Conservation (phyloP, 2,113 vertebrate species). For the Hystrix brachyura region DNA sequence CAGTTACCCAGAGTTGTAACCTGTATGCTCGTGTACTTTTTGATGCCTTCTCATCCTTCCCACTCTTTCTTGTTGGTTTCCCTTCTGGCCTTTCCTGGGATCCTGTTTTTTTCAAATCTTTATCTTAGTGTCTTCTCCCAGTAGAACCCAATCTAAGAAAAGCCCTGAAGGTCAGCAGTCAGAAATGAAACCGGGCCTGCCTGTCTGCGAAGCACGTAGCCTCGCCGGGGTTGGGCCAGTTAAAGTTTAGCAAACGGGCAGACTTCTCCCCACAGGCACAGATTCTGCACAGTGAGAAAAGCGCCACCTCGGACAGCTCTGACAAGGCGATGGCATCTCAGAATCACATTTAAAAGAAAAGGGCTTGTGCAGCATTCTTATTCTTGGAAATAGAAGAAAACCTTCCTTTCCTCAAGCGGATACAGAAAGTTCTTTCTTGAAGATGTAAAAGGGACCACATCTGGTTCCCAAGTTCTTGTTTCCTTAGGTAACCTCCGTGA, state of each 20-base stretch:
- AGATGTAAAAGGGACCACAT: neutral
- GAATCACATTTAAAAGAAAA: neutral
- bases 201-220: neutral
- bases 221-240: rapidly evolving
- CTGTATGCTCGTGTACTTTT: neutral
- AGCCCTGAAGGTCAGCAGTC: neutral
- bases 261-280: neutral
- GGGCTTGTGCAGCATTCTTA: neutral
- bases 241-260: neutral
- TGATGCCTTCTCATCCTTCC: neutral
- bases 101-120: neutral
- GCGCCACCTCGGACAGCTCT: neutral
- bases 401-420: neutral
- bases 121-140: neutral
- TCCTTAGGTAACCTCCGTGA: neutral
- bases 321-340: neutral
- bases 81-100: neutral
- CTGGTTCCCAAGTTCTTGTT: neutral
- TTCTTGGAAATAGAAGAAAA: neutral
- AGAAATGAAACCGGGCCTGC: neutral
- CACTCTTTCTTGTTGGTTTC: neutral
- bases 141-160: neutral
- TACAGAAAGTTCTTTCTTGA: neutral
- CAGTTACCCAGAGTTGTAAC: too few species aligned
- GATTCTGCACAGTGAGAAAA: neutral